Conservation (phyloP, 2,113 vertebrate genomes). For the Vombatus ursinus region DNA sequence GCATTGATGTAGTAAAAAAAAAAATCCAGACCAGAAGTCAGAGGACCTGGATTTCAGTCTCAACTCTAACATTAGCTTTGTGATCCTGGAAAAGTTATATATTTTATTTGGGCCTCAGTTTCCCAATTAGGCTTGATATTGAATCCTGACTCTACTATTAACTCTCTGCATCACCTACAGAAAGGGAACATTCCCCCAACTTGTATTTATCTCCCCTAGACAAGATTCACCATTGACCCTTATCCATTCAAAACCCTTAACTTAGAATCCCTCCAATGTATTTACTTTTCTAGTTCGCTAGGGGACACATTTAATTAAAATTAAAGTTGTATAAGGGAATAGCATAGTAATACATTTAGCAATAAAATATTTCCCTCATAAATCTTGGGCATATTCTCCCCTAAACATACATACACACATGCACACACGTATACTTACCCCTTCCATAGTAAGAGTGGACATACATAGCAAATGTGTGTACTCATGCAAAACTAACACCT, state of each 20-base stretch:
- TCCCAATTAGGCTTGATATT: not conserved
- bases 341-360: not conserved
- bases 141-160: not conserved
- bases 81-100: not conserved
- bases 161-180: not conserved
- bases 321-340: not conserved
- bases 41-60: not conserved
- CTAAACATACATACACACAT: not conserved
- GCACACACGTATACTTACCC: not conserved
- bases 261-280: not conserved
- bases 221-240: not conserved
- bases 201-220: not conserved
- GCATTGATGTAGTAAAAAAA: not conserved
- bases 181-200: not conserved
- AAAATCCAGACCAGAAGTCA: not conserved
- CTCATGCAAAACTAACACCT: not conserved
- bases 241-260: not conserved
- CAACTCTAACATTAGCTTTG: not conserved
- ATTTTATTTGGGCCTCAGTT: not conserved
- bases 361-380: not conserved
- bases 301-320: not conserved
- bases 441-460: not conserved
- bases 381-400: not conserved
- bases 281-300: not conserved
- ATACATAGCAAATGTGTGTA: not conserved